A percentile compares a stretch with the other conserved stretches of the same genome.
These are phyloP conservation scores for Zoanthus sociatus DNA, from an alignment of 92 coral and sea anemone genomes.

Conservation along the genomic window DNA sequence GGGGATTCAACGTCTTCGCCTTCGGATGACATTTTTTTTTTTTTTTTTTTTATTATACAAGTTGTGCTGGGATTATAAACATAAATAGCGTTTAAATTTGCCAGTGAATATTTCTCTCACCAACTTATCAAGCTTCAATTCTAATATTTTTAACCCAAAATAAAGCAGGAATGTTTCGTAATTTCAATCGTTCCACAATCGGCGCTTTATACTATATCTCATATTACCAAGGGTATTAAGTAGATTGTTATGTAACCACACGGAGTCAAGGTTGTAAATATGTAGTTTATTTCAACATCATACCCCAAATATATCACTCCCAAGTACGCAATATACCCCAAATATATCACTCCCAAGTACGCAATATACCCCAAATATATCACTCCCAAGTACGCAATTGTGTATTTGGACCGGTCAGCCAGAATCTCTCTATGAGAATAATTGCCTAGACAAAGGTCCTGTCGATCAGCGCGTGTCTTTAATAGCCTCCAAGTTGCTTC, in stretches of 20 bases:
- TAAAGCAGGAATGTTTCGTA: constrained; percentile 3
- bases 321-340: too few species aligned
- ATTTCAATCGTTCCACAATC: neutral
- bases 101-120: constrained; percentile 6
- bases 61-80: constrained; percentile 18
- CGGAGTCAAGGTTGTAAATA: constrained; percentile 10
- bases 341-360: neutral
- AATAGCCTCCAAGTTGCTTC: neutral
- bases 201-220: neutral
- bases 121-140: constrained; percentile 5
- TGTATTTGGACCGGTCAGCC: neutral
- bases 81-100: neutral
- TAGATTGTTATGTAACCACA: constrained; percentile 19
- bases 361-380: neutral
- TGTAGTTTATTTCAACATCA: neutral
- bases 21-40: constrained; percentile 26
- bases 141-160: constrained; percentile 6
- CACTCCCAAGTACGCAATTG: neutral
- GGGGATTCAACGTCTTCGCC: constrained; percentile 16
- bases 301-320: too few species aligned
- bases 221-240: neutral
- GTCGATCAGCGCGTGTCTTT: neutral
- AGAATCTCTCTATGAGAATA: neutral
- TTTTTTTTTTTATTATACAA: constrained; percentile 10
- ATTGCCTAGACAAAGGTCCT: neutral